A percentile compares a stretch with the other conserved stretches of the same genome.
Evolutionary conservation across 2,797 vertebrate species (phyloP).

Genomic region (Chaunax sp.): DNA sequence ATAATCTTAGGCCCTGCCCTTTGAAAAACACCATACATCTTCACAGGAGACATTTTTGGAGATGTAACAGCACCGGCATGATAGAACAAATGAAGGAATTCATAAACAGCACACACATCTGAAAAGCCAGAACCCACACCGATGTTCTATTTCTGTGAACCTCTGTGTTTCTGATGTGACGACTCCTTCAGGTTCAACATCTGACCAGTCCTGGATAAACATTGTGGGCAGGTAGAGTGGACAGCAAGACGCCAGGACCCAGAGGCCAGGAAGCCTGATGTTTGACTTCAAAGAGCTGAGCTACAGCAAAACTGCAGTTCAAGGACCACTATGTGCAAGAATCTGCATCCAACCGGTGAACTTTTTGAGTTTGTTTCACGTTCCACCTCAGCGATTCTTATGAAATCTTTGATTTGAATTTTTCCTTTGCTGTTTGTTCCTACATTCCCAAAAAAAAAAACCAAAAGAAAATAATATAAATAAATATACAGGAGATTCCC

Average conservation of each 20-base stretch:
- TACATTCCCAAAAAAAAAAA: too few relatives aligned
- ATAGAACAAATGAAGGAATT: slow-evolving; percentile 58
- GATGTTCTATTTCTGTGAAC: slow-evolving; percentile 47
- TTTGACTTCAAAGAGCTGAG: slow-evolving; percentile 29
- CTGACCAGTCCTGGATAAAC: slow-evolving; percentile 59
- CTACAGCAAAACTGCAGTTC: not conserved
- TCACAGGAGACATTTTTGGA: slow-evolving; percentile 30
- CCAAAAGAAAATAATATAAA: too few relatives aligned
- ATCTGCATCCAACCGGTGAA: slow-evolving; percentile 1
- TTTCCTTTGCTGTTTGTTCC: not conserved
- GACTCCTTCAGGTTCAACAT: slow-evolving; percentile 58
- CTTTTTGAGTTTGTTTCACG: not conserved
- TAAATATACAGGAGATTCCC: too few relatives aligned
- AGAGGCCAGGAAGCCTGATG: slow-evolving; percentile 1
- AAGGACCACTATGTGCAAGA: not conserved
- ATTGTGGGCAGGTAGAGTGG: slow-evolving; percentile 67
- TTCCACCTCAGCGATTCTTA: too few relatives aligned
- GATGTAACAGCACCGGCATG: slow-evolving; percentile 25
- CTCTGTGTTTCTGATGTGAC: slow-evolving; percentile 42
- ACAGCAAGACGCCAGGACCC: slow-evolving; percentile 46
- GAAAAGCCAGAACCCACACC: slow-evolving; percentile 31
- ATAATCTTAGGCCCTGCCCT: slow-evolving; percentile 31
- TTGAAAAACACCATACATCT: slow-evolving; percentile 29
- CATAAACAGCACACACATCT: slow-evolving; percentile 40
- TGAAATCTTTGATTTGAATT: not conserved